A percentile compares a stretch with the other conserved stretches of the same genome.
Conservation (phyloP, 2,113 vertebrate species). For the Erythrolamprus reginae region DNA sequence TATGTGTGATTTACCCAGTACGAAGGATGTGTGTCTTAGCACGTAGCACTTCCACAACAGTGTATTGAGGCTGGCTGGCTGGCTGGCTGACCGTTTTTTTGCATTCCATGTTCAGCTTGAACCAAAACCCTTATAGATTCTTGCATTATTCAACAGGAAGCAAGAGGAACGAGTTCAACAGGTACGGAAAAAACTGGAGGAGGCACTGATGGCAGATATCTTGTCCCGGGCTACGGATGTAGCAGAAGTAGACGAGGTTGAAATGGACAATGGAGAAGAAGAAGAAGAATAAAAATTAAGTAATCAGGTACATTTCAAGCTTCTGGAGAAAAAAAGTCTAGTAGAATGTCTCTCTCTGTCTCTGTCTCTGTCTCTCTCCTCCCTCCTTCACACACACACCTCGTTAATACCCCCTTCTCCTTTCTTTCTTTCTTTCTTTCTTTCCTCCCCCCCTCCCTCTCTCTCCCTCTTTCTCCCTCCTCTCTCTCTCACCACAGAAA, state of each 20-base stretch:
- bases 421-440: too few species aligned
- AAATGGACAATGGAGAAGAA: slow-evolving; percentile 69
- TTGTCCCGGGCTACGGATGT: slow-evolving; percentile 80
- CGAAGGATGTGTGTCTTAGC: not conserved
- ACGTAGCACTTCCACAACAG: not conserved
- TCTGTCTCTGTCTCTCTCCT: too few species aligned
- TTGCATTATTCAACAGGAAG: slow-evolving; percentile 67
- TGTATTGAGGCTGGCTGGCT: not conserved
- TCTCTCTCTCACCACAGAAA: too few species aligned
- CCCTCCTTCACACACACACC: too few species aligned
- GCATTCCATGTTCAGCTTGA: not conserved
- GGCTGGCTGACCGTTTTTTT: not conserved
- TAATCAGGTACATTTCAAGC: slow-evolving; percentile 57
- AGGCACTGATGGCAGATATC: slow-evolving; percentile 84
- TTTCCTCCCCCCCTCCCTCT: too few species aligned
- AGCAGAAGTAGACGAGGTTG: slow-evolving; percentile 61
- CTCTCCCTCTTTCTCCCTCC: too few species aligned
- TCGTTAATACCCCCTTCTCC: too few species aligned
- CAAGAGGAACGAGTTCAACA: slow-evolving; percentile 87
- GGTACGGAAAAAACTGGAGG: slow-evolving; percentile 86
- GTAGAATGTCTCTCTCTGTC: not conserved
- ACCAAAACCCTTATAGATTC: not conserved
- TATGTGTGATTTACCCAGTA: not conserved
- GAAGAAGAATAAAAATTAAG: slow-evolving; percentile 63
- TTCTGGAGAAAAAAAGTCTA: too few species aligned